Evolutionary conservation across 2,888 invertebrate species (phyloP).

Genomic region (Nycteola revayana): DNA sequence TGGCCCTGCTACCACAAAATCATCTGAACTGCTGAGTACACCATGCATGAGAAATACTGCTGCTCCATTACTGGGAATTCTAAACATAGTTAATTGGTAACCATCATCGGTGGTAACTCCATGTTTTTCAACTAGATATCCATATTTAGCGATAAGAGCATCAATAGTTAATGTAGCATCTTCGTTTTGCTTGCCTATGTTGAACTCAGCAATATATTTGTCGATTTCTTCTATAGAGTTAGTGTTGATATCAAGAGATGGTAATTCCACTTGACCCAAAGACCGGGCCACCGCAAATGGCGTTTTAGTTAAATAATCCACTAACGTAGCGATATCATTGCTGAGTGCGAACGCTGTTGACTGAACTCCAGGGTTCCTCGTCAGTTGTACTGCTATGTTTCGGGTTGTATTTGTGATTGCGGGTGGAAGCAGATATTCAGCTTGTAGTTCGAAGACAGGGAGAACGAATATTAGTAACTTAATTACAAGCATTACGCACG

Average conservation of each 20-base stretch:
- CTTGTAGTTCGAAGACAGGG: not conserved
- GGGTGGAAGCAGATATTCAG: not conserved
- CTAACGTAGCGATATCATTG: not conserved
- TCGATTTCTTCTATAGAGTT: conserved; percentile 38
- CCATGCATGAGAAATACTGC: conserved; percentile 64
- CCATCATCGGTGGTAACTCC: conserved; percentile 53
- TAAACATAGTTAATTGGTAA: conserved; percentile 47
- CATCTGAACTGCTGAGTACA: conserved; percentile 56
- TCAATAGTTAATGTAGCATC: conserved; percentile 43
- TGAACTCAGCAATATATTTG: conserved; percentile 35
- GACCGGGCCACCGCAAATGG: conserved; percentile 36
- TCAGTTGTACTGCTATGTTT: not conserved
- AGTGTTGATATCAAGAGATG: conserved; percentile 29
- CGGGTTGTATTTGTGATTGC: not conserved
- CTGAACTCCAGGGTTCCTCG: not conserved
- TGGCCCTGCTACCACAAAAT: conserved; percentile 55
- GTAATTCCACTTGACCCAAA: conserved; percentile 28
- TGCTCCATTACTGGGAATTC: conserved; percentile 53
- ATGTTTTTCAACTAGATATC: conserved; percentile 46
- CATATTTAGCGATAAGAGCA: conserved; percentile 50
- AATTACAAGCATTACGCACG: not conserved
- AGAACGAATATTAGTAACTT: not conserved
- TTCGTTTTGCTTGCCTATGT: conserved; percentile 42
- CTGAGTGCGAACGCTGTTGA: not conserved
- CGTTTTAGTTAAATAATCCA: conserved; percentile 11